Conservation (phyloP, 2,797 vertebrate genomes). For the Pantherophis alleghaniensis region DNA sequence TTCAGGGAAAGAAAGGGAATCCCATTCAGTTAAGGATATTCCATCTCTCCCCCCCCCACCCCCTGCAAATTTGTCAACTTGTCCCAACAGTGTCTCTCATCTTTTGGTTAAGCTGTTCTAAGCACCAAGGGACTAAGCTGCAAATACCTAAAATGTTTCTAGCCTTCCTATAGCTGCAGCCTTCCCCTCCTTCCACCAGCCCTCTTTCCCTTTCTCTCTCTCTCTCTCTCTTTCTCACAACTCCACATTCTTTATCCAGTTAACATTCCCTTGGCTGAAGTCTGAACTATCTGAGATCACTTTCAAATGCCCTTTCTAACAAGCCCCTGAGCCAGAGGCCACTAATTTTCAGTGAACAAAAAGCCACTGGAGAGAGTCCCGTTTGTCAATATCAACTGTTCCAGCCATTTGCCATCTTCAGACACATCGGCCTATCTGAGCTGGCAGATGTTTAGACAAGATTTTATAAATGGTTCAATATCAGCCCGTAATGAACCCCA, state of each 20-base stretch:
- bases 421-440: conserved; percentile 84
- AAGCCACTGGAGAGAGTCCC: conserved; percentile 80
- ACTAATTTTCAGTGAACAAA: conserved; percentile 78
- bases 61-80: neutral
- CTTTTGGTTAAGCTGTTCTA: neutral
- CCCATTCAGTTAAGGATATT: neutral
- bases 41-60: neutral
- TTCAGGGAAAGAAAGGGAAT: neutral
- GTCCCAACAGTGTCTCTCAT: neutral
- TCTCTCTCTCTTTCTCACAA: neutral
- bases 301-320: conserved; percentile 81
- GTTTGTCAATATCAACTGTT: conserved; percentile 85
- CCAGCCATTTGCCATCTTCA: conserved; percentile 88
- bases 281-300: conserved; percentile 74
- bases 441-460: conserved; percentile 98
- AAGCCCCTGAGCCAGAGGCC: conserved; percentile 78
- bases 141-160: neutral
- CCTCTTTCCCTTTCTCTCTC: neutral
- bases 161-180: conserved; percentile 11
- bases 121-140: neutral
- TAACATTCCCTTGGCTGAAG: conserved; percentile 66
- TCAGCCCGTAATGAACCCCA: conserved; percentile 93
- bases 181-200: neutral
- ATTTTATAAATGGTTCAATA: conserved; percentile 99
- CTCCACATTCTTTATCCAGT: conserved; percentile 59